Conservation (phyloP, 2,888 invertebrate genomes). For the Fragum sueziense region DNA sequence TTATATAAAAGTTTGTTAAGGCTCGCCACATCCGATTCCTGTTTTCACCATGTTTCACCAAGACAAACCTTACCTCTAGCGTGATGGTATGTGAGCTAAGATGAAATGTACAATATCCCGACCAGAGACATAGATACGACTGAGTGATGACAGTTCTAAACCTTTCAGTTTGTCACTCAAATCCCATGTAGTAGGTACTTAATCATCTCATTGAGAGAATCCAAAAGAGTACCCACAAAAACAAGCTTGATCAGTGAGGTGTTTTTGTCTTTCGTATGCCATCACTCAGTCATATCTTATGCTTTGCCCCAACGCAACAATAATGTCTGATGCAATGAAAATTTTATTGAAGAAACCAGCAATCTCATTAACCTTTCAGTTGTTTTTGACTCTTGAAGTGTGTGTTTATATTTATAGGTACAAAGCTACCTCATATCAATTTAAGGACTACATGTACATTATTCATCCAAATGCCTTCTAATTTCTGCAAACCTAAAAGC, state of each 20-base stretch:
- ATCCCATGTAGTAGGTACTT: neutral
- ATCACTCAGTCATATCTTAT: neutral
- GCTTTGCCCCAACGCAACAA: neutral
- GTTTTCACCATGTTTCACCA: neutral
- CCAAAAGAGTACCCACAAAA: neutral
- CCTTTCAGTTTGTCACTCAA: neutral
- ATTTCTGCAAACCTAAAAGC: too few relatives aligned
- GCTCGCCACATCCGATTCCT: neutral
- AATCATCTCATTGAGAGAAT: neutral
- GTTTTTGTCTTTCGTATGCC: neutral
- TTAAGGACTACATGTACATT: too few relatives aligned
- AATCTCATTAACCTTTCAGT: neutral
- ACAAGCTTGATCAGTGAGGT: neutral
- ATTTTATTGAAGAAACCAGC: neutral
- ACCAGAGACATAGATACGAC: neutral
- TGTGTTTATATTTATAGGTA: too few relatives aligned
- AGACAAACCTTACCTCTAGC: constrained; percentile 6
- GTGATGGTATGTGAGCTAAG: constrained; percentile 5
- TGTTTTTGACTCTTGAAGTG: too few relatives aligned
- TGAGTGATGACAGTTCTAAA: neutral
- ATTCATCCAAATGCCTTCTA: too few relatives aligned
- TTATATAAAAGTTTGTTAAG: neutral
- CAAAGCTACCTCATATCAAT: too few relatives aligned
- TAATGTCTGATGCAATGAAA: neutral
- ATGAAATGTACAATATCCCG: neutral